Evolutionary conservation across 2,888 invertebrate genomes (phyloP), one percentile per base, ranked within the genome.

Genomic region (Peribatodes rhomboidaria): DNA sequence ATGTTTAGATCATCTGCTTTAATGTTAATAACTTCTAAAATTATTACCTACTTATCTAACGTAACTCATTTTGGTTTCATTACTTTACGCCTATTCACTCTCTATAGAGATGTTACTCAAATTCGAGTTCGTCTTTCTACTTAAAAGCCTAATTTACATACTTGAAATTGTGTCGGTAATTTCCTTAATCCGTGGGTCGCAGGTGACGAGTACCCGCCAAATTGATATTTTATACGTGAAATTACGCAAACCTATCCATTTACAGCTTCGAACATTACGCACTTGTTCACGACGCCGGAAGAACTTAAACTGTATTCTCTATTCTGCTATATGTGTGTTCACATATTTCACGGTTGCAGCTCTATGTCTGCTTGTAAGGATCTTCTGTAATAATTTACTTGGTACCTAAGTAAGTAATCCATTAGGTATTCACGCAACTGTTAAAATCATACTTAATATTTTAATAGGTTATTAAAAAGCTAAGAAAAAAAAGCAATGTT

Each of bases 171-270:
- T 57, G 57, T 57, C 53, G 47, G 65, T 66, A 66, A 61, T 58
- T 61, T 58, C 65, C 49, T 60, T 78, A 80, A 81, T 77, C 73
- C 72, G 56, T 47, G 63, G 73, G 77, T 73, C 77, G 69, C 80
- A 81, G 78, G 82, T 82, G 82, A 78, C 73, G 73, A 65, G 50
- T 65, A 65, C 72, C 74, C 73, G 55, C 72, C 65, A 77, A 80
- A 82, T 82, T 80, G 78, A 79, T 78, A 81, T 78, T 82, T 82
- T 78, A 80, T 75, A 78, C 73, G 60, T 22, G 50, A 65, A 55
- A 65, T 65, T 65, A 60, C 42, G 50, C 20, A 16, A 65, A 60
- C 44, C 56, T 65, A 44, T 46, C 56, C 44, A 41, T 56, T 55
- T 60, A 65, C 72, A 71, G 70, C 73, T 77, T 76, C 76, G 74